phyloP scores from a whole-genome alignment of 2,888 invertebrate species.

The Tillus elongatus region DNA sequence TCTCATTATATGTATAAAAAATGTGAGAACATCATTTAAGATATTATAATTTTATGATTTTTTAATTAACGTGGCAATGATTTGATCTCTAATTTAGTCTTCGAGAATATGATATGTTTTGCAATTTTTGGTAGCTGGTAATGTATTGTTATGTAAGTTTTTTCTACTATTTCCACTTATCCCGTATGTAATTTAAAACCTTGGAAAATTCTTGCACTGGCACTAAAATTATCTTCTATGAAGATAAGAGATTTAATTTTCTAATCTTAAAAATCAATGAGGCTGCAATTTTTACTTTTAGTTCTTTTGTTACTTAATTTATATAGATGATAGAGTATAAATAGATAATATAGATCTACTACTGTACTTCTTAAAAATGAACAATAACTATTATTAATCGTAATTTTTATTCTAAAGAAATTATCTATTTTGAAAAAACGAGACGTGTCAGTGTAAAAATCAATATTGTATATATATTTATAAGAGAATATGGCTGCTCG shows the following conservation, averaged over 20 bases:
- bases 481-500: slow-evolving; percentile 38
- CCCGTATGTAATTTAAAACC: slow-evolving; percentile 22
- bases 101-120: slow-evolving; percentile 18
- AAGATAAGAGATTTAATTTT: no score
- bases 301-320: slow-evolving; percentile 17
- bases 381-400: no score
- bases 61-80: slow-evolving; percentile 38
- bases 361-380: no score
- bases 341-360: slow-evolving; percentile 12
- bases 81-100: slow-evolving; percentile 38
- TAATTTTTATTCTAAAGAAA: no score
- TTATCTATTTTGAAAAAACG: slow-evolving; percentile 30
- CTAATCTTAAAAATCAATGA: no score
- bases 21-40: slow-evolving; percentile 1
- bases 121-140: slow-evolving; percentile 31
- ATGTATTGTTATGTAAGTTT: slow-evolving; percentile 23
- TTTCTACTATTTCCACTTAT: slow-evolving; percentile 9
- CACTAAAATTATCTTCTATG: slow-evolving; percentile 36
- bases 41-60: slow-evolving; percentile 18
- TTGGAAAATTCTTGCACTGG: no score
- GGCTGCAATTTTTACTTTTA: no score
- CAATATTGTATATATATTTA: slow-evolving; percentile 36
- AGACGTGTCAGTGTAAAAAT: slow-evolving; percentile 37
- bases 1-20: neutral
- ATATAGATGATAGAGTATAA: slow-evolving; percentile 11